A percentile compares a stretch with the other conserved stretches of the same genome.
Evolutionary conservation across 1,140 invertebrate species (phyloP).

Genomic region (Pseudomyrmex gracilis): DNA sequence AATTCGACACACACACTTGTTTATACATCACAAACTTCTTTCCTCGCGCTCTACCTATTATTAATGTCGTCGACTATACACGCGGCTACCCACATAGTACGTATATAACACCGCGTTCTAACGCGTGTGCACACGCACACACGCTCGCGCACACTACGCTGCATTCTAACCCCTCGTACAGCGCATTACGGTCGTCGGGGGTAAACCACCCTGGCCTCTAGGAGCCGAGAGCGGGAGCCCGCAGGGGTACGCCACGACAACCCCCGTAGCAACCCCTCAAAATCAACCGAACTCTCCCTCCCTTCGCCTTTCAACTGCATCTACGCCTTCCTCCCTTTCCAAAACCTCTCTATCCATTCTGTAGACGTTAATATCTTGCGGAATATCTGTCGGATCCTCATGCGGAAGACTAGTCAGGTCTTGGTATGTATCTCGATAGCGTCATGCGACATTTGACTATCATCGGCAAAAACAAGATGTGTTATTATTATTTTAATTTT

Average conservation of each 20-base stretch:
- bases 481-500: neutral
- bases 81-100: conserved; percentile 73
- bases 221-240: conserved; percentile 83
- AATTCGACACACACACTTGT: neutral
- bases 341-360: conserved; percentile 69
- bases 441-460: neutral
- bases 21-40: neutral
- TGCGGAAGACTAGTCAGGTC: conserved; percentile 42
- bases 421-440: conserved; percentile 22
- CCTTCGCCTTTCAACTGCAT: conserved; percentile 64
- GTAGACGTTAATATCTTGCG: conserved; percentile 72
- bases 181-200: conserved; percentile 83
- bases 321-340: conserved; percentile 39
- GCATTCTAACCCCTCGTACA: conserved; percentile 78
- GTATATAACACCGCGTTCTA: conserved; percentile 46
- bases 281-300: conserved; percentile 83
- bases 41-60: conserved; percentile 22
- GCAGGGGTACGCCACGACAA: conserved; percentile 86
- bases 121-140: conserved; percentile 27
- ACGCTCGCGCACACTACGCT: conserved; percentile 17
- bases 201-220: conserved; percentile 83
- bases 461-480: neutral
- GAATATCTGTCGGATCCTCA: conserved; percentile 65
- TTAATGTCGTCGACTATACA: conserved; percentile 66
- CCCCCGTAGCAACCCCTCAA: conserved; percentile 86